Evolutionary conservation across 2,888 invertebrate genomes (phyloP), one percentile per base, ranked within the genome.

Genomic region (Rhyacophila evoluta): DNA sequence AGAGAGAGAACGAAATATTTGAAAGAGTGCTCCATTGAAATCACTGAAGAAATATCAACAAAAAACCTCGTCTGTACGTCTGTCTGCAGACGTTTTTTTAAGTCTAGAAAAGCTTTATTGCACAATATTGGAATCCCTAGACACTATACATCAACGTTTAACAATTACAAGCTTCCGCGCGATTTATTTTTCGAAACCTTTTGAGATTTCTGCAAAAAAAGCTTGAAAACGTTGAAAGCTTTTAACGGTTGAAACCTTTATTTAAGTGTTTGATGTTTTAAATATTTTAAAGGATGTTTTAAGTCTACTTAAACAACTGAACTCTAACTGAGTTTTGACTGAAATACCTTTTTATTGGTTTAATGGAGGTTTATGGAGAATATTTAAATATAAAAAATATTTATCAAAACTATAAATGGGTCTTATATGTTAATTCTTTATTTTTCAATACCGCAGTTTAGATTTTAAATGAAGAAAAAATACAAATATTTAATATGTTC

Each of bases 41-140:
- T n/a, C n/a, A n/a, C n/a, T 33, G 6, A 33, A 33, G 6, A 33
- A 33, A 33, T 6, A 33, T 33, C 2, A 33, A 33, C 2, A 33
- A 33, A 33, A 33, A 2, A 33, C 4, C 6, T 6, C 6, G 29
- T 33, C 4, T 33, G 29, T 33, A 33, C 6, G 41, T 41, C 41
- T 41, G 41, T 41, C 41, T 41, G 19, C 2, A 41, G 41, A 15
- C 8, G 41, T 15, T 41, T 41, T 41, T 41, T 41, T 15, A 41
- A 41, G 41, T 41, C 41, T 41, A 41, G 4, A 15, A n/a, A 15
- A 41, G 41, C 41, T 75, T 75, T 70, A 75, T 75, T 68, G 75
- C 39, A 19, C 70, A 75, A 75, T 75, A 75, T 75, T 55, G 72
- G 41, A 36, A 55, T 76, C 76, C 72, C 76, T 39, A 29, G 55